Evolutionary conservation across 2,888 invertebrate genomes (phyloP).

Genomic region (Calameuta filiformis): DNA sequence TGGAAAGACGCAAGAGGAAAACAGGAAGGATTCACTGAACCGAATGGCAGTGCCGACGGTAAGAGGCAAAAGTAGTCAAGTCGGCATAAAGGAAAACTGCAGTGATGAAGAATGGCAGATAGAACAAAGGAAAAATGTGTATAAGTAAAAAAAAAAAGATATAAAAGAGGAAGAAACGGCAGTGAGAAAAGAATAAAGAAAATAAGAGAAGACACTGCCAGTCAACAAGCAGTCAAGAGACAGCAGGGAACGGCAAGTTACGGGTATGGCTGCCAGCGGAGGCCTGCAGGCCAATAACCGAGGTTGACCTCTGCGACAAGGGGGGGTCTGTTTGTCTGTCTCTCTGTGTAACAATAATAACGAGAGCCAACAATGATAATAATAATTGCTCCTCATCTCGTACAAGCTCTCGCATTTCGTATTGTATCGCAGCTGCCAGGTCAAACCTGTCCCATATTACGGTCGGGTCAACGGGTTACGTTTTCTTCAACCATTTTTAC

Average conservation of each 20-base stretch:
- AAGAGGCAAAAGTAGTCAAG: too few species aligned
- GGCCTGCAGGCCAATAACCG: constrained; percentile 55
- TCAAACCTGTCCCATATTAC: constrained; percentile 2
- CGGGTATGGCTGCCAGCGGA: constrained; percentile 19
- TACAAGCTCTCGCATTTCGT: constrained; percentile 16
- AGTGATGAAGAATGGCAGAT: background rate
- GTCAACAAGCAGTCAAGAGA: constrained; percentile 19
- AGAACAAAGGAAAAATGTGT: background rate
- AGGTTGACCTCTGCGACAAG: constrained; percentile 51
- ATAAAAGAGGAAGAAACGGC: background rate
- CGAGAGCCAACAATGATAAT: constrained; percentile 1
- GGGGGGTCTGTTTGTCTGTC: constrained; percentile 16
- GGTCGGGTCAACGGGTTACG: background rate
- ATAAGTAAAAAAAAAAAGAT: background rate
- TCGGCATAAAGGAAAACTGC: background rate
- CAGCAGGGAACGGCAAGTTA: constrained; percentile 20
- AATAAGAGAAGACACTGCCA: background rate
- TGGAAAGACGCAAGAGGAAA: background rate
- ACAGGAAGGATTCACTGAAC: background rate
- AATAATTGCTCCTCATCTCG: constrained; percentile 39
- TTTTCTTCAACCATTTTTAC: background rate
- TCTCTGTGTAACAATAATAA: constrained; percentile 2
- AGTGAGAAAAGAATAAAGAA: background rate
- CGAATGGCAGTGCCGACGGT: too few species aligned
- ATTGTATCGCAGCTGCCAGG: background rate